These are phyloP conservation scores for Pyxicephalus adspersus DNA, from an alignment of 2,113 vertebrate species.

Conservation along the genomic window DNA sequence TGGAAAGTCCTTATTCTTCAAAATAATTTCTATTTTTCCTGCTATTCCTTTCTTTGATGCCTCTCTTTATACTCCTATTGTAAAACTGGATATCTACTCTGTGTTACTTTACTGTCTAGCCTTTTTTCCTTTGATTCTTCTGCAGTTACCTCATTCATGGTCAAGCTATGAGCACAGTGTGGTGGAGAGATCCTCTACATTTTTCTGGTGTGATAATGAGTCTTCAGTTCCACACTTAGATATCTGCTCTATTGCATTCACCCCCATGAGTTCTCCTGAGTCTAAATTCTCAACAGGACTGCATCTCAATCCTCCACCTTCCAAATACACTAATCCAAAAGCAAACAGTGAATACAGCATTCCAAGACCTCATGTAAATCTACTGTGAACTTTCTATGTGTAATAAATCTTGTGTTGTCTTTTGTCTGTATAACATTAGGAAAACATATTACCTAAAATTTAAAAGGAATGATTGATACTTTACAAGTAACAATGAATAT, in stretches of 20 bases:
- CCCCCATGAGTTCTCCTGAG: slow-evolving; percentile 85
- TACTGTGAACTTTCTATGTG: slow-evolving; percentile 49
- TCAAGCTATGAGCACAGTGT: slow-evolving; percentile 78
- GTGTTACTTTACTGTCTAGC: slow-evolving; percentile 47
- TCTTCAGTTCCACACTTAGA: slow-evolving; percentile 86
- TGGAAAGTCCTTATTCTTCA: no score
- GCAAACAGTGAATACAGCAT: slow-evolving; percentile 77
- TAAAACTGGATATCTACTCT: not conserved
- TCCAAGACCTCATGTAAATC: slow-evolving; percentile 84
- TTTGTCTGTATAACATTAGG: slow-evolving; percentile 5
- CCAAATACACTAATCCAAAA: slow-evolving; percentile 80
- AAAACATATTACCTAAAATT: no score
- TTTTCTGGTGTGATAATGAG: slow-evolving; percentile 80
- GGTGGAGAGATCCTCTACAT: slow-evolving; percentile 82
- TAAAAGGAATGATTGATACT: no score
- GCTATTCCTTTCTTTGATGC: not conserved
- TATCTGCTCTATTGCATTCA: slow-evolving; percentile 88
- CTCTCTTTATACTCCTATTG: not conserved
- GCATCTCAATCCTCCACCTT: slow-evolving; percentile 82
- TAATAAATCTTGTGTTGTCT: slow-evolving; percentile 53
- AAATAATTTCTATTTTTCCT: no score
- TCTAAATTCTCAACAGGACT: slow-evolving; percentile 82
- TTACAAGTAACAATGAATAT: no score
- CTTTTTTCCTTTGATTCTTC: slow-evolving; percentile 76
- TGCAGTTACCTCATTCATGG: slow-evolving; percentile 84